Evolutionary conservation across 2,888 invertebrate species (phyloP), one percentile per base, ranked within the genome.

Genomic region (Morpho deidamia): DNA sequence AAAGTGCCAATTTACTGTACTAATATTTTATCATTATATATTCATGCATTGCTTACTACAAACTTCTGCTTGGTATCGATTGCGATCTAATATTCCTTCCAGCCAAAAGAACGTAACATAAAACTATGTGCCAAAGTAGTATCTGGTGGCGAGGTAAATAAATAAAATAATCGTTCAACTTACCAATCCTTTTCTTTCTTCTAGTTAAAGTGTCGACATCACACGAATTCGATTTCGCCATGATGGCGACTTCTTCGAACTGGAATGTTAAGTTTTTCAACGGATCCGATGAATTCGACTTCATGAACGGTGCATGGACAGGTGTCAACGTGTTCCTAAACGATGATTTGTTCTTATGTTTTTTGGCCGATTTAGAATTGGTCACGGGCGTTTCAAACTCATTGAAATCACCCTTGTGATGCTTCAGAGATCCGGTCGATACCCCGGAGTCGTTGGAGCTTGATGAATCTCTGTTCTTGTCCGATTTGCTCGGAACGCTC

Each of bases 401-500:
- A 11, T 83, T 88, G 62, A 92, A 92, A 64, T 93, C 93, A 0
- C 91, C 91, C 8, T 83, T 91, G 63, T 92, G 87, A 63, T 92
- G 92, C 55, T 92, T 92, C 48, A 92, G 72, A 0, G 93, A 93
- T 0, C 93, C 93, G 0, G 92, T 92, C 0, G 93, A 93, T 0
- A 94, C 93, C 0, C 94, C 94, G 0, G 95, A 95, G 74, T 96
- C 95, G 70, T 95, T 95, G 11, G 95, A 95, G 69, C 95, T 95
- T 3, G 95, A 93, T 0, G 94, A 94, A 64, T 94, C 93, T 54
- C 94, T 79, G 58, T 94, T 94, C 61, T 92, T 92, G 7, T 92
- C 92, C 0, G 92, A 90, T 73, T 94, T 94, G 61, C 93, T 94
- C 1, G 93, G 93, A 0, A 93, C 93, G 61, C 93, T 93, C 0